These are phyloP conservation scores for Aphidoletes aphidimyza DNA, from an alignment of 2,888 invertebrate genomes.

Conservation along the genomic window DNA sequence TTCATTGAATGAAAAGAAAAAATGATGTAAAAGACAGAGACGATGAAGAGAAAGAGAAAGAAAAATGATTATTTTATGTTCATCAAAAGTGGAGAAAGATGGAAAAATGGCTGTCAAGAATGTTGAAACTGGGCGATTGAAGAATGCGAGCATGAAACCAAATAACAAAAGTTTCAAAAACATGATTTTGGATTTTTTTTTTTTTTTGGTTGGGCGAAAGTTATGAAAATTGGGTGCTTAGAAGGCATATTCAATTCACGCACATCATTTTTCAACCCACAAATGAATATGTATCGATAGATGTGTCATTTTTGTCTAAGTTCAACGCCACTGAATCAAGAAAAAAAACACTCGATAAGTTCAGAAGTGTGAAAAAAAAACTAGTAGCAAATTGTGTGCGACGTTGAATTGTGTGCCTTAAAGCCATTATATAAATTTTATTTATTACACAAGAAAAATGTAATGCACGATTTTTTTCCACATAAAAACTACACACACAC, in stretches of 20 bases:
- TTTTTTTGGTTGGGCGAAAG: not conserved
- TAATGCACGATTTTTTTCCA: no score
- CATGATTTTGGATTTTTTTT: not conserved
- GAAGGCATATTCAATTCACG: not conserved
- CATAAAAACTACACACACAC: no score
- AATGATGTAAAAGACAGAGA: not conserved
- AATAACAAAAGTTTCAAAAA: not conserved
- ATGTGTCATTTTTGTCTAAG: no score
- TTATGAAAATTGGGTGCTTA: not conserved
- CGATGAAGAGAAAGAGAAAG: not conserved
- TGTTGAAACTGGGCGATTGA: not conserved
- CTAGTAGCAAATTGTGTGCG: no score
- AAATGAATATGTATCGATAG: not conserved
- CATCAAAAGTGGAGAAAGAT: not conserved
- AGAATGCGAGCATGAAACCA: not conserved
- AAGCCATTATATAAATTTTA: no score
- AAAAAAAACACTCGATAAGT: no score
- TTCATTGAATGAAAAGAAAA: no score
- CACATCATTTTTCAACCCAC: no score
- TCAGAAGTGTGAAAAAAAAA: no score
- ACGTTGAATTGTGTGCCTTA: no score
- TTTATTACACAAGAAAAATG: no score
- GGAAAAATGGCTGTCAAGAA: slow-evolving; percentile 3
- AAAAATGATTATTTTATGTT: slow-evolving; percentile 27
- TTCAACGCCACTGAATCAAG: no score